A percentile compares a stretch with the other conserved stretches of the same genome.
Conservation (phyloP, 2,888 invertebrate genomes). For the Papilio demoleus region DNA sequence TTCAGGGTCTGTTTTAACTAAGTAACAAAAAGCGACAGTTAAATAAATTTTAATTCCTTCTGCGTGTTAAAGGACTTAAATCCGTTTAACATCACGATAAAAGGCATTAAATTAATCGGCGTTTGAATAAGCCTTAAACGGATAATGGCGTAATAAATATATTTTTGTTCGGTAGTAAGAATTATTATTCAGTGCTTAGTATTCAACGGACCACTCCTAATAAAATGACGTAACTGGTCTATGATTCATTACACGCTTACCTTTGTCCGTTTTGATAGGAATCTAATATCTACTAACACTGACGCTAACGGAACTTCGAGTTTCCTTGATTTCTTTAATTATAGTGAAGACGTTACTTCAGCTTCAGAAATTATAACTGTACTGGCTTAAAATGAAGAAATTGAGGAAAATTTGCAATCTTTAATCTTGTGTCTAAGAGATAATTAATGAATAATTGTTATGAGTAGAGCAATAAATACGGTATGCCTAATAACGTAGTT, state of each 20-base stretch:
- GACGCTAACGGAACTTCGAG: not conserved
- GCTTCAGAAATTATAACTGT: too few relatives aligned
- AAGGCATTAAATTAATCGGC: conserved; percentile 36
- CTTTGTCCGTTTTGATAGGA: conserved; percentile 22
- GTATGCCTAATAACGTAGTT: too few relatives aligned
- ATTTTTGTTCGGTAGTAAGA: conserved; percentile 33
- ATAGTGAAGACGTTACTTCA: too few relatives aligned
- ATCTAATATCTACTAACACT: conserved; percentile 26
- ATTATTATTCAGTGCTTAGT: conserved; percentile 33
- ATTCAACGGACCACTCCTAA: conserved; percentile 36
- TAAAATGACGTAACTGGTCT: conserved; percentile 39
- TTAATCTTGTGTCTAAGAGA: too few relatives aligned
- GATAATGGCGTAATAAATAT: conserved; percentile 38
- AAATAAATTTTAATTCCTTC: conserved; percentile 34
- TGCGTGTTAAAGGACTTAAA: conserved; percentile 31
- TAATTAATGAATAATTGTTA: too few relatives aligned
- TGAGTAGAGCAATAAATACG: too few relatives aligned
- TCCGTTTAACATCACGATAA: conserved; percentile 36
- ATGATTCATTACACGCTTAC: conserved; percentile 37
- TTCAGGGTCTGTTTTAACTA: conserved; percentile 8
- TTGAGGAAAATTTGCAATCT: too few relatives aligned
- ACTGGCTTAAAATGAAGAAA: too few relatives aligned
- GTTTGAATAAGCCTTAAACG: conserved; percentile 26
- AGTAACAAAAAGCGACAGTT: conserved; percentile 22
- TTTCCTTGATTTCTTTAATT: not conserved